A percentile compares a stretch with the other conserved stretches of the same genome.
Conservation (phyloP, 2,113 vertebrate genomes). For the Bubalus kerabau region DNA sequence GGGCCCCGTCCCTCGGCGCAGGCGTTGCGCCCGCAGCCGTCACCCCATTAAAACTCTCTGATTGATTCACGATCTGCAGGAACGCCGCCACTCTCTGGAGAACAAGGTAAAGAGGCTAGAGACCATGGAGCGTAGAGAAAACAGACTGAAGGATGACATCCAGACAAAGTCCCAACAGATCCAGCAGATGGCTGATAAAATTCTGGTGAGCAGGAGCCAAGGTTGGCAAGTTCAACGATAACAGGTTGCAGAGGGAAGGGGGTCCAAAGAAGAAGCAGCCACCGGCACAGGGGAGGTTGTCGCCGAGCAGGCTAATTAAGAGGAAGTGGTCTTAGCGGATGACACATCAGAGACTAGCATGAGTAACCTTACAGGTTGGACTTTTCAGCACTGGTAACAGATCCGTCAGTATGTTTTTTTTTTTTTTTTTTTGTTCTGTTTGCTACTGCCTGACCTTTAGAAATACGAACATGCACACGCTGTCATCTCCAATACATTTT, state of each 20-base stretch:
- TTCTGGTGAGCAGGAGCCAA: conserved; percentile 90
- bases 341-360: not conserved
- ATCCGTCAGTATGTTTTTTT: not conserved
- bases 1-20: conserved; percentile 36
- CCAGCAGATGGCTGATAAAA: conserved; percentile 99
- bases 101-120: conserved; percentile 98
- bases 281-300: not conserved
- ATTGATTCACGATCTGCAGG: conserved; percentile 83
- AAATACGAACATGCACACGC: not conserved
- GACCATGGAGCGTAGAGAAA: conserved; percentile 96
- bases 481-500: conserved; percentile 15
- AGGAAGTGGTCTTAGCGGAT: not conserved
- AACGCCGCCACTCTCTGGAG: conserved; percentile 96
- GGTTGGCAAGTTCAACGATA: conserved; percentile 70
- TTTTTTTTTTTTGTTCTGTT: not conserved
- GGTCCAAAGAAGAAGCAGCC: not conserved
- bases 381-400: not conserved
- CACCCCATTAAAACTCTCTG: conserved; percentile 69
- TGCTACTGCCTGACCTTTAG: conserved; percentile 16
- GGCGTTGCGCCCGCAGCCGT: conserved; percentile 19
- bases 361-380: not conserved
- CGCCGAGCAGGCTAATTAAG: not conserved
- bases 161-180: conserved; percentile 98
- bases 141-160: conserved; percentile 97
- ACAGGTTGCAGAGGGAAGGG: conserved; percentile 67